These are phyloP conservation scores for Fulica atra DNA, from an alignment of 2,113 vertebrate genomes.

Conservation along the genomic window DNA sequence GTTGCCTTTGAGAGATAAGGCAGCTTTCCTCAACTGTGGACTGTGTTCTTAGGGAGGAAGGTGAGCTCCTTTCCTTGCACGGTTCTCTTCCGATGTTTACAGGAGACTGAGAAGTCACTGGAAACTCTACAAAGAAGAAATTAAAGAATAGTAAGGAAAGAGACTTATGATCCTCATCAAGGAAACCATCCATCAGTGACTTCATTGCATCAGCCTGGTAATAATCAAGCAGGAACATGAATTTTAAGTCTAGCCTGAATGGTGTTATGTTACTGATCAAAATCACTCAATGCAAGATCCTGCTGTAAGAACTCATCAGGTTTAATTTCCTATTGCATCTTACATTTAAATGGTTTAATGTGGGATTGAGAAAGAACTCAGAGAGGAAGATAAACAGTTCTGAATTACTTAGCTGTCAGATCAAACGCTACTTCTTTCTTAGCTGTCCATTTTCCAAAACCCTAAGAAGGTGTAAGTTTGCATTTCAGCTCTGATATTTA, in stretches of 20 bases:
- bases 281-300: background rate
- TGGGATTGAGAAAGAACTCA: background rate
- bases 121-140: slow-evolving; percentile 4
- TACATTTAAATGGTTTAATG: background rate
- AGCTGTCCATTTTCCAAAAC: background rate
- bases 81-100: slow-evolving; percentile 43
- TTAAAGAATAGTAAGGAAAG: background rate
- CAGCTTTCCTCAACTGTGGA: slow-evolving; percentile 45
- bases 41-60: slow-evolving; percentile 3
- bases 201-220: background rate
- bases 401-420: background rate
- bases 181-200: background rate
- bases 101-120: slow-evolving; percentile 46
- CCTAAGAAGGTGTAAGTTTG: background rate
- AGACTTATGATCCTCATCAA: background rate
- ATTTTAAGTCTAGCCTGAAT: background rate
- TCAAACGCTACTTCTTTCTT: background rate
- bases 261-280: background rate
- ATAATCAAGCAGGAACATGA: background rate
- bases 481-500: background rate
- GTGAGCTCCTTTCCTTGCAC: slow-evolving; percentile 54
- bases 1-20: slow-evolving; percentile 42
- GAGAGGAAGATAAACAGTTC: background rate
- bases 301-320: background rate
- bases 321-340: background rate